A percentile compares a stretch with the other conserved stretches of the same genome.
phyloP scores from a whole-genome alignment of 2,888 invertebrate genomes.

The Leptogaster cylindrica region DNA sequence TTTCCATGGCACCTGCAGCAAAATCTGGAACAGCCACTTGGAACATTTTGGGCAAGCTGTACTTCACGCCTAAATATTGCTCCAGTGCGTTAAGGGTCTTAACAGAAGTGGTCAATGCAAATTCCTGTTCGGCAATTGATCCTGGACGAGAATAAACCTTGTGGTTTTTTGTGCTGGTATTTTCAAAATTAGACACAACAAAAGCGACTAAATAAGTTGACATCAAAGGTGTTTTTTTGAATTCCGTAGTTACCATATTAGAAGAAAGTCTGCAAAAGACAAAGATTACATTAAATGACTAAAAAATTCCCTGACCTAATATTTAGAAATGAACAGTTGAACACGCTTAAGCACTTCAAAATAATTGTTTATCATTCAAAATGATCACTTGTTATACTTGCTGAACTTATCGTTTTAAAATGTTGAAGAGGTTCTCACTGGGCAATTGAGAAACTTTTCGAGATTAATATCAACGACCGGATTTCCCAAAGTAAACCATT shows the following conservation, averaged over 20 bases:
- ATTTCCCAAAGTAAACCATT: background rate
- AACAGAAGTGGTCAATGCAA: slow-evolving; percentile 76
- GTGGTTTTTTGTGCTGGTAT: slow-evolving; percentile 49
- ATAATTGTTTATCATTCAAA: too few relatives aligned
- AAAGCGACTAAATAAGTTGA: slow-evolving; percentile 83
- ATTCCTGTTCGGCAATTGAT: slow-evolving; percentile 62
- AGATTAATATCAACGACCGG: too few relatives aligned
- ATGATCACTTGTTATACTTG: too few relatives aligned
- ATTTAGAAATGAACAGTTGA: too few relatives aligned
- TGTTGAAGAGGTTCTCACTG: too few relatives aligned
- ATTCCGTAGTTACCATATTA: slow-evolving; percentile 52
- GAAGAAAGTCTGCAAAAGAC: background rate
- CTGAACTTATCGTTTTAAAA: too few relatives aligned
- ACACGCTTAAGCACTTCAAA: too few relatives aligned
- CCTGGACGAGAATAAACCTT: slow-evolving; percentile 46
- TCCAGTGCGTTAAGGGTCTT: slow-evolving; percentile 72
- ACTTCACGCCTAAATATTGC: slow-evolving; percentile 74
- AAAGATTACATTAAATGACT: background rate
- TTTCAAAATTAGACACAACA: slow-evolving; percentile 69
- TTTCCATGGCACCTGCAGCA: slow-evolving; percentile 88
- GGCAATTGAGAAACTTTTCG: too few relatives aligned
- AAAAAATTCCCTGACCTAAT: too few relatives aligned
- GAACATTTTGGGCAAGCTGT: slow-evolving; percentile 81
- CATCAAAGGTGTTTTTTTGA: slow-evolving; percentile 68
- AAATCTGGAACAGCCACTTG: slow-evolving; percentile 89